These are phyloP conservation scores for Ptychobarbus kaznakovi DNA, from an alignment of 2,797 vertebrate species.

Conservation along the genomic window DNA sequence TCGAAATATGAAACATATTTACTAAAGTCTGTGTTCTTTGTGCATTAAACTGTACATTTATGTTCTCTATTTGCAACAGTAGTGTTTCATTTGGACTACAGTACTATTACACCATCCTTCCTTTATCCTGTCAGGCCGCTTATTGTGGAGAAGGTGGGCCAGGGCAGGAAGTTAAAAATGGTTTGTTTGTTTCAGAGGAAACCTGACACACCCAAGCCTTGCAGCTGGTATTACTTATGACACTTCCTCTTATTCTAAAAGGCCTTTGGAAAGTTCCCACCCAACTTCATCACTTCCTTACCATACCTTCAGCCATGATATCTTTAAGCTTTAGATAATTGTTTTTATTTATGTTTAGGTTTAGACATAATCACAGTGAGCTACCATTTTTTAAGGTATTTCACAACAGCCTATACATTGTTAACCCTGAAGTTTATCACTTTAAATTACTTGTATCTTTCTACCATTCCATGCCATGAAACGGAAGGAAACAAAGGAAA, in stretches of 20 bases:
- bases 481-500: background rate
- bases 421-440: background rate
- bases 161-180: constrained; percentile 85
- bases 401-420: background rate
- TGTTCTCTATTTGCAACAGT: constrained; percentile 22
- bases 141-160: constrained; percentile 77
- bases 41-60: background rate
- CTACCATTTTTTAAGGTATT: background rate
- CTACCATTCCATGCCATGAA: background rate
- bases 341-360: background rate
- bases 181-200: constrained; percentile 88
- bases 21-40: background rate
- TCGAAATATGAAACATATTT: background rate
- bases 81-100: constrained; percentile 56
- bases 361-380: background rate
- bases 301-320: constrained; percentile 58
- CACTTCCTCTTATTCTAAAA: constrained; percentile 86
- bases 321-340: background rate
- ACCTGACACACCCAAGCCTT: constrained; percentile 83
- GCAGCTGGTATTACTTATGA: constrained; percentile 83
- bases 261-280: constrained; percentile 76
- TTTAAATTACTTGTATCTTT: background rate
- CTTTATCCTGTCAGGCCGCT: constrained; percentile 71
- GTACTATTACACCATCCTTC: constrained; percentile 45
- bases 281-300: constrained; percentile 62